Conservation (phyloP, 2,113 vertebrate genomes). For the Agapornis roseicollis region DNA sequence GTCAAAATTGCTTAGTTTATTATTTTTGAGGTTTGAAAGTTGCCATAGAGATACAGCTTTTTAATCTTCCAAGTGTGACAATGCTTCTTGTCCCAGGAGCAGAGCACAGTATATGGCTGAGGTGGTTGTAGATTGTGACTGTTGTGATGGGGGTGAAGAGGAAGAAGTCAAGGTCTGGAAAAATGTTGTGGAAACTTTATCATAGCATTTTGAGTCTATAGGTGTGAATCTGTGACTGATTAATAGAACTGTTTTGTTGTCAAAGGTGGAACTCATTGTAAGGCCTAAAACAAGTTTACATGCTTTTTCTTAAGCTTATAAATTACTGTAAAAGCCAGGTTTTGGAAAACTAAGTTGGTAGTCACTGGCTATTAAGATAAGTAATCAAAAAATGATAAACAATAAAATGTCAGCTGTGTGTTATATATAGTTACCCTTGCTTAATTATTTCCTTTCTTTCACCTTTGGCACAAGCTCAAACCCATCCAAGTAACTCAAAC, state of each 20-base stretch:
- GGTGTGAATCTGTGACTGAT: background rate
- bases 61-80: background rate
- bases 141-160: background rate
- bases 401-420: background rate
- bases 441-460: background rate
- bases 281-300: background rate
- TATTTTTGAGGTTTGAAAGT: background rate
- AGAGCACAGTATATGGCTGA: background rate
- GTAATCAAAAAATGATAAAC: background rate
- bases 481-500: background rate
- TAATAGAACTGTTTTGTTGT: background rate
- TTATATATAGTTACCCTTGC: background rate
- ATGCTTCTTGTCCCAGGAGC: background rate
- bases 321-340: background rate
- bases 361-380: background rate
- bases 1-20: background rate
- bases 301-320: background rate
- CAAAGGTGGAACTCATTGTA: background rate
- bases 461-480: background rate
- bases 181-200: background rate
- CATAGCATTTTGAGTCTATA: background rate
- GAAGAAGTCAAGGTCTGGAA: background rate
- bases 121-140: background rate
- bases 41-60: background rate
- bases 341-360: background rate